Evolutionary conservation across 2,888 invertebrate genomes (phyloP).

Genomic region (Plusia festucae): DNA sequence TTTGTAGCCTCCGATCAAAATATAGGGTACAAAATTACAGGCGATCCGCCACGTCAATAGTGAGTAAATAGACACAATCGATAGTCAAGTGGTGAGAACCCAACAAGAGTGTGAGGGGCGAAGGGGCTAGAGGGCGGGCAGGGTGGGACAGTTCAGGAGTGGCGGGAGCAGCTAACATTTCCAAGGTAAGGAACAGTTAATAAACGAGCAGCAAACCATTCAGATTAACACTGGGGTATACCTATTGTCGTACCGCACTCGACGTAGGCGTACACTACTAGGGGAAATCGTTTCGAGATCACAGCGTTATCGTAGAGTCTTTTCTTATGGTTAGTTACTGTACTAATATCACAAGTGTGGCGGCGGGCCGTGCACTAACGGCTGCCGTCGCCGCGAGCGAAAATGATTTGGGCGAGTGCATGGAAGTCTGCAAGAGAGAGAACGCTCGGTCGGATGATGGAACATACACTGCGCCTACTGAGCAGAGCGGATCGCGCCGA

Average conservation of each 20-base stretch:
- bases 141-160: constrained; percentile 56
- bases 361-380: constrained; percentile 85
- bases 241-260: constrained; percentile 77
- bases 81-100: constrained; percentile 72
- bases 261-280: constrained; percentile 77
- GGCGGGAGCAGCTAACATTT: constrained; percentile 76
- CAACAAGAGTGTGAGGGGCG: constrained; percentile 66
- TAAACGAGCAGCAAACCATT: constrained; percentile 89
- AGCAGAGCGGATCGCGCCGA: constrained; percentile 15
- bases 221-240: constrained; percentile 83
- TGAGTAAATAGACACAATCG: constrained; percentile 69
- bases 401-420: constrained; percentile 93
- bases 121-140: constrained; percentile 48
- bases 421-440: constrained; percentile 93
- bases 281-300: constrained; percentile 82
- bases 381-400: constrained; percentile 90
- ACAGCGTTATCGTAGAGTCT: constrained; percentile 83
- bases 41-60: constrained; percentile 61
- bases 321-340: constrained; percentile 81
- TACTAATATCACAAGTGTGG: constrained; percentile 74
- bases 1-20: constrained; percentile 52
- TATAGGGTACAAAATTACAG: constrained; percentile 64
- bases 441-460: constrained; percentile 78
- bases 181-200: constrained; percentile 80
- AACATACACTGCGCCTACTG: constrained; percentile 54